A percentile compares a stretch with the other conserved stretches of the same genome.
phyloP scores from a whole-genome alignment of 2,113 vertebrate species.

The Crotophaga sulcirostris region DNA sequence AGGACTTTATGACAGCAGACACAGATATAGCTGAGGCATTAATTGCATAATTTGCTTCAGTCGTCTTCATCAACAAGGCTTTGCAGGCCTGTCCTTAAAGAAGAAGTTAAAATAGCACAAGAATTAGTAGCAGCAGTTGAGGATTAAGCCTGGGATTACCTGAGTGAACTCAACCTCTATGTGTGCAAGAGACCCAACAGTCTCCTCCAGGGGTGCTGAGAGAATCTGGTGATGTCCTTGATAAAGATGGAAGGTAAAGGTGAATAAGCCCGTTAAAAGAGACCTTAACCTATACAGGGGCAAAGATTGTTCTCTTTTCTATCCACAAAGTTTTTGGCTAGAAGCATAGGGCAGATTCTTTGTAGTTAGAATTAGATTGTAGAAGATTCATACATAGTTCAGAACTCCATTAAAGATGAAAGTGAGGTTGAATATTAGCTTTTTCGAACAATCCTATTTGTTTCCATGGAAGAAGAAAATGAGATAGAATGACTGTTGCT shows the following conservation, averaged over 20 bases:
- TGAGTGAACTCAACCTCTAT: not conserved
- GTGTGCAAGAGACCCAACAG: not conserved
- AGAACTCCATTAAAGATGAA: not conserved
- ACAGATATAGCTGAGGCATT: not conserved
- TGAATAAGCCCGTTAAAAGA: not conserved
- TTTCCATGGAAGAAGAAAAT: not conserved
- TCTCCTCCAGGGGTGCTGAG: not conserved
- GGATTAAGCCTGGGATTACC: not conserved
- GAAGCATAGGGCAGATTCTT: not conserved
- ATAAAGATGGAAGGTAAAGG: not conserved
- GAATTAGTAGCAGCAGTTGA: not conserved
- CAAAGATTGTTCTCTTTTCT: not conserved
- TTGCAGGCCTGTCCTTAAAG: not conserved
- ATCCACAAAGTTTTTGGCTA: not conserved
- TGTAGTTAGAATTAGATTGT: not conserved
- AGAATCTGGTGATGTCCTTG: not conserved
- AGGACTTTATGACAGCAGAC: not conserved
- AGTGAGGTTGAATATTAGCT: not conserved
- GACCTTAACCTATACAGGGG: not conserved
- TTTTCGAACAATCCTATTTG: not conserved
- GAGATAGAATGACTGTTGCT: not conserved
- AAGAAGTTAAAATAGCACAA: not conserved
- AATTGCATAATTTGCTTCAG: not conserved
- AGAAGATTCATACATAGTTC: not conserved
- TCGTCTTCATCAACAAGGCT: not conserved